Percentiles rank a stretch among this genome's conserved stretches.
These are phyloP conservation scores for Bombus waltoni DNA, from an alignment of 1,140 invertebrate genomes.

Conservation along the genomic window DNA sequence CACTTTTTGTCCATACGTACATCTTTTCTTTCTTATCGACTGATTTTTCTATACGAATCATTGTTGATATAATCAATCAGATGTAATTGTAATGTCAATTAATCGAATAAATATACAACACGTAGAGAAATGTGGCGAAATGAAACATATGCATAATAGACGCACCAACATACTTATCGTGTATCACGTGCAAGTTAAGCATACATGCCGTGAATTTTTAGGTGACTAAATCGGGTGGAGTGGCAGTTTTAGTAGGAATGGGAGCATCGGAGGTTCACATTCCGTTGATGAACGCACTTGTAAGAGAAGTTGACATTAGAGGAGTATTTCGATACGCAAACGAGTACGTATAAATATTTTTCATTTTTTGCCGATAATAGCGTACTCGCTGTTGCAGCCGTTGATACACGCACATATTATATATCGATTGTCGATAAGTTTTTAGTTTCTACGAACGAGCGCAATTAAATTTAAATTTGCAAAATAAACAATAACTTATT, in stretches of 20 bases:
- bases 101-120: background rate
- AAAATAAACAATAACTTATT: background rate
- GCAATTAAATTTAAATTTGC: background rate
- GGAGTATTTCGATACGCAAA: constrained; percentile 96
- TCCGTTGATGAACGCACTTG: constrained; percentile 90
- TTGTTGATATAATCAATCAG: background rate
- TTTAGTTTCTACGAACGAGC: too few species aligned
- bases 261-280: constrained; percentile 90
- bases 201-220: constrained; percentile 76
- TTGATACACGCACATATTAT: background rate
- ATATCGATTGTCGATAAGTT: background rate
- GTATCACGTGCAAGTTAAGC: background rate
- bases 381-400: background rate
- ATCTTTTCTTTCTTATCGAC: background rate
- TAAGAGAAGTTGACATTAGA: constrained; percentile 94
- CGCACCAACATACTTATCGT: too few species aligned
- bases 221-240: constrained; percentile 93
- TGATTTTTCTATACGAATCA: background rate
- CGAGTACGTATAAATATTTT: constrained; percentile 85
- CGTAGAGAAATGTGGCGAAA: background rate
- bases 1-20: background rate
- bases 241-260: constrained; percentile 93
- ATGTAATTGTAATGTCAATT: background rate
- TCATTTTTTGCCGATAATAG: background rate
- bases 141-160: background rate